Conservation (phyloP, 2,113 vertebrate genomes). For the Anguilla rostrata region DNA sequence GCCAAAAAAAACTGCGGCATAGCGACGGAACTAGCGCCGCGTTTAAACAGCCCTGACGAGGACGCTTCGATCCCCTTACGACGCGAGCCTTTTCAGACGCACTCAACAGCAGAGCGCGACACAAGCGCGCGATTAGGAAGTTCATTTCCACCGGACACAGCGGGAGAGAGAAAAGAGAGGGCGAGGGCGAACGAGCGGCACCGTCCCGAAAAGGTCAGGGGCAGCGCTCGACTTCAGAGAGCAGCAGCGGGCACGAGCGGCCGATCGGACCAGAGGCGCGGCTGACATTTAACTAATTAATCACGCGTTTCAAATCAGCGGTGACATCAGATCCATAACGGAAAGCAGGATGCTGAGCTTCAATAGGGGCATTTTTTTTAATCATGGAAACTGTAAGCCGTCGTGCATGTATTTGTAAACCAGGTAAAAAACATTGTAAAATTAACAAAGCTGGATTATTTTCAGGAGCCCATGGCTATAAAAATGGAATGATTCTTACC, state of each 20-base stretch:
- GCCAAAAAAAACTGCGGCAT: background rate
- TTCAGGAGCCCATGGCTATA: background rate
- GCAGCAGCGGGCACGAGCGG: background rate
- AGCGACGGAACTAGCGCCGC: background rate
- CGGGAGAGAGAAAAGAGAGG: too few species aligned
- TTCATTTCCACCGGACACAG: slow-evolving; percentile 11
- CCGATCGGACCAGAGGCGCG: background rate
- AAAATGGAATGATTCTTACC: background rate
- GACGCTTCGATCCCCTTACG: background rate
- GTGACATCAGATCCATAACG: background rate
- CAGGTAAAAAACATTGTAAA: background rate
- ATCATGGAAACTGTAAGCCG: background rate
- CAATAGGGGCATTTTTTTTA: background rate
- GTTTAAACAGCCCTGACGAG: background rate
- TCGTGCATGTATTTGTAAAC: background rate
- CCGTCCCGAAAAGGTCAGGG: slow-evolving; percentile 9
- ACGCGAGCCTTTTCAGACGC: background rate
- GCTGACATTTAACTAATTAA: slow-evolving; percentile 27
- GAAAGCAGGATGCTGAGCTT: background rate
- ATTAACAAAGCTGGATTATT: background rate
- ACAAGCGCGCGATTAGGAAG: slow-evolving; percentile 5
- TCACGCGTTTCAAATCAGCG: background rate
- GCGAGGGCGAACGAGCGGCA: background rate
- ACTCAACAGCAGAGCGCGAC: background rate
- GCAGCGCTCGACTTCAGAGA: background rate